Base-by-base conservation (phyloP, 1,140 invertebrate species). In the Laupala kohalensis region DNA sequence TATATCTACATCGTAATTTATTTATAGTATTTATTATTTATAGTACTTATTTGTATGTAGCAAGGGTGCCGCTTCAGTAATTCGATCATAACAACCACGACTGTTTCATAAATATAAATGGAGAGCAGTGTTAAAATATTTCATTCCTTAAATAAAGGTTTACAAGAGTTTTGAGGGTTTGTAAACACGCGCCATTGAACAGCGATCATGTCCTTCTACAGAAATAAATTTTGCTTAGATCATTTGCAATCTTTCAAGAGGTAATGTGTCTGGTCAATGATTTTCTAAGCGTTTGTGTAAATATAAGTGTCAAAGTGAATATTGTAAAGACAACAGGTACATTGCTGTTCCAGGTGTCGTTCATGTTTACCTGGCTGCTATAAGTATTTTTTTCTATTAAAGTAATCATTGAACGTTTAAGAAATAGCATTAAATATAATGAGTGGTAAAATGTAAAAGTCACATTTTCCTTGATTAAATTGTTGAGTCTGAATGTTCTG, bases 281-380 rank as follows among this genome's bases (percentile, higher is more conserved):
- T 67, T 5, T 67, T n/a, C 15, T 26, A 67, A 67, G 27, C 27
- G 66, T 27, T 25, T 67, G 66, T 67, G 66, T 67, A 67, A 67
- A 27, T 25, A 25, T 27, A 67, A 5, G 26, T 67, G 66, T 67
- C 24, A 67, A 67, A 9, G 26, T 24, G 19, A 25, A 25, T 67
- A 3, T 67, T n/a, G 23, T n/a, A 25, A 26, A 67, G 15, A 27
- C 23, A 67, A 5, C 4, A 67, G 66, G 24, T 67, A 27, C 6
- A 25, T 67, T 27, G 26, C 27, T 25, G 6, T 67, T 67, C 66
- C 24, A 67, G 27, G 66, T 67, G 66, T 67, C 66, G 27, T 67
- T 67, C 5, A 24, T 6, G 66, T 67, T 25, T 67, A 27, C 5
- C 66, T 25, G 23, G 66, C 15, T 67, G 66, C 37, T 12, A 62